Base-by-base conservation (phyloP, 2,797 vertebrate genomes). In the Helostoma temminkii region DNA sequence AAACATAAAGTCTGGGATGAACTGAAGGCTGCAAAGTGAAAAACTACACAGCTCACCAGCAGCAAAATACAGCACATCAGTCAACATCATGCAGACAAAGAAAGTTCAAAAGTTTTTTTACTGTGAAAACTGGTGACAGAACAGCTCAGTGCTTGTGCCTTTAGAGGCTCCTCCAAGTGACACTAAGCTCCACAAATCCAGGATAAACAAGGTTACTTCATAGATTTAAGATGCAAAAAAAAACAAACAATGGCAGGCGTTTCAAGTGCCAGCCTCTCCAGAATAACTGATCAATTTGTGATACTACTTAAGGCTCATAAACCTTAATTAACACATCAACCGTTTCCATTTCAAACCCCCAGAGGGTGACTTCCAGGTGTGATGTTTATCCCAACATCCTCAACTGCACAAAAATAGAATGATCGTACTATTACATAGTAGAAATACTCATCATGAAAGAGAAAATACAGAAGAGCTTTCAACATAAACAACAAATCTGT, bases 131-230 rank as follows among this genome's bases (percentile, higher is more conserved):
- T 42, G 66, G 66, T 65, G 63, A 75, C 62, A 73, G 66, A 87
- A 74, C 53, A 60, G 34, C 47, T 32, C 47, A 42, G 53, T 69
- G 60, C 28, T 60, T 52, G 59, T 30, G 68, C 55, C 18, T 72
- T 75, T 1, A 58, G 65, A 52, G 19, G 46, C 26, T 64, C 62
- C 67, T 62, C 47, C 18, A 41, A 71, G 63, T 48, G 57, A 66
- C 8, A 2, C 61, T 59, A 63, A 62, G 61, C 74, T 60, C 47
- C 52, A 68, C 52, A 73, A 80, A 81, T 55, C 67, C 50, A 0
- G 19, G 43, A 85, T 62, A 82, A 85, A 76, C 76, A 71, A 67
- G 66, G 76, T 76, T 66, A 69, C 48, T 82, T 50, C 57, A 61
- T 43, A 65, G 62, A 67, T 49, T 25, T 25, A n/a, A n/a, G n/a